Conservation (phyloP, 2,797 vertebrate genomes). For the Heliangelus exortis region DNA sequence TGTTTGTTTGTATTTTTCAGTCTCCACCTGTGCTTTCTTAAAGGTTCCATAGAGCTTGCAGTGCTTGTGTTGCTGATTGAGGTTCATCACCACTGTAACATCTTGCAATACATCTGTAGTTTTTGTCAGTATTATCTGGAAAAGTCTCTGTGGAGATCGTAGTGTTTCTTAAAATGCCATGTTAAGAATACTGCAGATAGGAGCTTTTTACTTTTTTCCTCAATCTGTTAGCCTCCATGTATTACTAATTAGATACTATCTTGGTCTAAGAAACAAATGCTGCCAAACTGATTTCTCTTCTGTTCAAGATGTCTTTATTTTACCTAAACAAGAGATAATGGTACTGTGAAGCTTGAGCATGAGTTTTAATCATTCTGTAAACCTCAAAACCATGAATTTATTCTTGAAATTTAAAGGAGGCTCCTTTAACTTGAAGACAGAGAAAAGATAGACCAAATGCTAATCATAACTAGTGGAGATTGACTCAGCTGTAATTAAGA, state of each 20-base stretch:
- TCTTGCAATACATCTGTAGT: not conserved
- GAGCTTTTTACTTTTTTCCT: not conserved
- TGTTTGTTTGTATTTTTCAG: too few species aligned
- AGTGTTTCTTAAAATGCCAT: not conserved
- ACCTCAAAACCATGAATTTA: not conserved
- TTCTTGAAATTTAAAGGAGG: conserved; percentile 5
- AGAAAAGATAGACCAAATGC: conserved; percentile 25
- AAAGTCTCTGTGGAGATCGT: not conserved
- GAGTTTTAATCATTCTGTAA: not conserved
- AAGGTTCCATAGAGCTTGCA: not conserved
- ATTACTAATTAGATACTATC: not conserved
- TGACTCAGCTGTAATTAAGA: conserved; percentile 61
- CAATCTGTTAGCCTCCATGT: not conserved
- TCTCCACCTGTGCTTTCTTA: not conserved
- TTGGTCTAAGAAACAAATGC: not conserved
- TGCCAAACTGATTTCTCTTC: not conserved
- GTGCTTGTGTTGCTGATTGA: not conserved
- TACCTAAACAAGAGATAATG: not conserved
- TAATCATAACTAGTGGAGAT: conserved; percentile 34
- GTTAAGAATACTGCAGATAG: not conserved
- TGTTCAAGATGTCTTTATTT: not conserved
- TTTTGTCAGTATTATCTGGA: not conserved
- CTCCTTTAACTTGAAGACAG: not conserved
- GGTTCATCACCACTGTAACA: not conserved
- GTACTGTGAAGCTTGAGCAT: not conserved